phyloP scores from a whole-genome alignment of 1,140 invertebrate species.

The Caenorhabditis inopinata region DNA sequence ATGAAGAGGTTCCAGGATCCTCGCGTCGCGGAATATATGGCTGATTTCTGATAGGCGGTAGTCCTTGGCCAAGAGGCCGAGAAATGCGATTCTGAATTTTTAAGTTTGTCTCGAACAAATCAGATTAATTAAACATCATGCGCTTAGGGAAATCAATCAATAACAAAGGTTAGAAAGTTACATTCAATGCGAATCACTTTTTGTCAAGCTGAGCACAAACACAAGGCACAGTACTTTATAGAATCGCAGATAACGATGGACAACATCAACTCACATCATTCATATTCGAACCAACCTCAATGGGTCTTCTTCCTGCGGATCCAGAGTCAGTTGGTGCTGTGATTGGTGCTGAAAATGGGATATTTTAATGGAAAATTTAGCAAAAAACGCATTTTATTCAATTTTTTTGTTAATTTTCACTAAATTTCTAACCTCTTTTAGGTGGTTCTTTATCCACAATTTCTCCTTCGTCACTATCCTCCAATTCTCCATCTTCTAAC shows the following conservation, averaged over 20 bases:
- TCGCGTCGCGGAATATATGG: no score
- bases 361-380: background rate
- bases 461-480: background rate
- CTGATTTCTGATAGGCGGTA: no score
- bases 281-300: slow-evolving; percentile 5
- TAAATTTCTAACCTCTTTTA: background rate
- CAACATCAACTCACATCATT: slow-evolving; percentile 12
- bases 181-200: no score
- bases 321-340: background rate
- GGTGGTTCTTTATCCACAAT: background rate
- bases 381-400: background rate
- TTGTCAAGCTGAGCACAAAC: no score
- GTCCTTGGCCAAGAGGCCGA: no score
- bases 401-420: background rate
- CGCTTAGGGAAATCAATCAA: no score
- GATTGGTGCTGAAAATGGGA: background rate
- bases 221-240: no score
- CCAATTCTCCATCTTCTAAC: background rate
- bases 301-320: background rate
- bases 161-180: no score
- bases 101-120: no score
- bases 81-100: no score
- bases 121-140: no score
- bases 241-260: background rate
- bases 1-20: no score